Evolutionary conservation across 2,113 vertebrate species (phyloP).

Genomic region (Amia ocellicauda): DNA sequence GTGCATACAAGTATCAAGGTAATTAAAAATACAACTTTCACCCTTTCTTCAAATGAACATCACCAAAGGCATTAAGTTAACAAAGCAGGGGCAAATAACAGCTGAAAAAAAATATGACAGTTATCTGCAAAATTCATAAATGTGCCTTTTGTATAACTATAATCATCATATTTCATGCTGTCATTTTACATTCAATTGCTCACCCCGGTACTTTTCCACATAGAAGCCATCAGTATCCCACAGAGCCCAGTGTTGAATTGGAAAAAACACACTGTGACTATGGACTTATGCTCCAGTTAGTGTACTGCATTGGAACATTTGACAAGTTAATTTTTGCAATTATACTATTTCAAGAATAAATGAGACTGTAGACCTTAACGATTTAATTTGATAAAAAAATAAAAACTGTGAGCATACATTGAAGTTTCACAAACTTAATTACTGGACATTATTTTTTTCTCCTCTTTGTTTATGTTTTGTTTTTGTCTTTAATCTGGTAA

Average conservation of each 20-base stretch:
- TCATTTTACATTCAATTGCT: slow-evolving; percentile 81
- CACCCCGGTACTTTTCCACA: slow-evolving; percentile 74
- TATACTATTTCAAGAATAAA: slow-evolving; percentile 77
- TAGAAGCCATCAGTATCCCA: slow-evolving; percentile 81
- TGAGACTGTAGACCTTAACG: slow-evolving; percentile 65
- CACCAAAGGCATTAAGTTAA: slow-evolving; percentile 77
- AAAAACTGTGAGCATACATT: slow-evolving; percentile 10
- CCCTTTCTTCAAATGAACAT: slow-evolving; percentile 70
- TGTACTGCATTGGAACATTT: slow-evolving; percentile 72
- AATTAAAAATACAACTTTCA: slow-evolving; percentile 73
- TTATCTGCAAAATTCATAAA: slow-evolving; percentile 91
- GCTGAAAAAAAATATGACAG: slow-evolving; percentile 77
- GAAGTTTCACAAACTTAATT: slow-evolving; percentile 17
- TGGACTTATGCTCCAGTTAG: slow-evolving; percentile 69
- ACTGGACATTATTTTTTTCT: slow-evolving; percentile 26
- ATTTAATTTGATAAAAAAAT: slow-evolving; percentile 61
- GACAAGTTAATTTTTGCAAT: slow-evolving; percentile 82
- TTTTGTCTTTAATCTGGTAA: too few species aligned
- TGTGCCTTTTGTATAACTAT: slow-evolving; percentile 83
- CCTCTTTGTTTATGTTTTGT: too few species aligned
- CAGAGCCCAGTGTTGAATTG: slow-evolving; percentile 79
- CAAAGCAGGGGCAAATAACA: slow-evolving; percentile 77
- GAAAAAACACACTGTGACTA: slow-evolving; percentile 77
- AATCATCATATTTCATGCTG: slow-evolving; percentile 89
- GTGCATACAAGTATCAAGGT: slow-evolving; percentile 64